Percentiles rank a stretch among this genome's conserved stretches.
These are phyloP conservation scores for Latrodectus hesperus DNA, from an alignment of 2,888 invertebrate genomes.

Conservation along the genomic window DNA sequence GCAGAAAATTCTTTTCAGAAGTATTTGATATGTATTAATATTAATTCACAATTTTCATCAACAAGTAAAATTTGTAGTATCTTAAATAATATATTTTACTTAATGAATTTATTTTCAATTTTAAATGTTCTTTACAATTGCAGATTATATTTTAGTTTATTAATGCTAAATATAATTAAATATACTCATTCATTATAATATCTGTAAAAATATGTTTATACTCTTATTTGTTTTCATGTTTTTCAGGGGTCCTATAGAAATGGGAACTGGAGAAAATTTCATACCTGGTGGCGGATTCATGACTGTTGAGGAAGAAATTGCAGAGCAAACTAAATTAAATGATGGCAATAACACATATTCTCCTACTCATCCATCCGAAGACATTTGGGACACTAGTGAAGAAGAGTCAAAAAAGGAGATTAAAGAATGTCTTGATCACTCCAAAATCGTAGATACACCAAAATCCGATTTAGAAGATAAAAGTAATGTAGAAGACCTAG, in stretches of 20 bases:
- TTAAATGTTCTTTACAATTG: no score
- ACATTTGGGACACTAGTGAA: background rate
- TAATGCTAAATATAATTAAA: no score
- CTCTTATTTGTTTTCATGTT: background rate
- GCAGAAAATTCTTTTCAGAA: no score
- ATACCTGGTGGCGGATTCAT: conserved; percentile 70
- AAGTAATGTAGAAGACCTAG: background rate
- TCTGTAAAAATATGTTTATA: no score
- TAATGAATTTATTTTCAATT: no score
- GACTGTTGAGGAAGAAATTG: conserved; percentile 38
- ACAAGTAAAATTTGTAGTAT: no score
- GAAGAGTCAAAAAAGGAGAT: no score
- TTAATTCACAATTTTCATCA: no score
- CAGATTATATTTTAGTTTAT: no score
- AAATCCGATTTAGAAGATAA: background rate
- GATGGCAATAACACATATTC: conserved; percentile 28
- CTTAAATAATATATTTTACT: no score
- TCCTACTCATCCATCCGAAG: conserved; percentile 34
- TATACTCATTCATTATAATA: no score
- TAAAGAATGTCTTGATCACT: background rate
- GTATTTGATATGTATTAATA: no score
- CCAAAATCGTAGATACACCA: background rate
- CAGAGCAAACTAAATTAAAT: background rate
- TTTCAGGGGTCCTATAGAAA: conserved; percentile 70
- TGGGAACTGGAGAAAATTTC: conserved; percentile 72